Evolutionary conservation across 2,113 vertebrate genomes (phyloP).

Genomic region (Notarius quadriscutis): DNA sequence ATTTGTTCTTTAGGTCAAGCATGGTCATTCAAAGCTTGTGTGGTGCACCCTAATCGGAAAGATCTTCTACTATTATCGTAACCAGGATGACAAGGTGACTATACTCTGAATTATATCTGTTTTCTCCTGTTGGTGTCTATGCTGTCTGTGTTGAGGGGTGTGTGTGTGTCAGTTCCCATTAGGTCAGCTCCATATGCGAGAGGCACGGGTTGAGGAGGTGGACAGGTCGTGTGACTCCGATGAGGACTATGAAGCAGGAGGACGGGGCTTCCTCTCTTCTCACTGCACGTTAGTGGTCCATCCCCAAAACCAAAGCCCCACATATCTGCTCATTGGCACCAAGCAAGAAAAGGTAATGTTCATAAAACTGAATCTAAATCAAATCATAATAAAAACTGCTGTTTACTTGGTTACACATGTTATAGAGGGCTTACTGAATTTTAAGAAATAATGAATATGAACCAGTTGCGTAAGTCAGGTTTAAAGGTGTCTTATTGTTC

Average conservation of each 20-base stretch:
- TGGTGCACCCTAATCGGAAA: constrained; percentile 85
- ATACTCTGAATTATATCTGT: neutral
- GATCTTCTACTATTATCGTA: constrained; percentile 83
- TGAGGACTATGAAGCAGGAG: constrained; percentile 83
- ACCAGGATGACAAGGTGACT: constrained; percentile 85
- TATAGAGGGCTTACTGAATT: neutral
- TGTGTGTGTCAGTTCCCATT: constrained; percentile 74
- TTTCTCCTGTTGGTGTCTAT: neutral
- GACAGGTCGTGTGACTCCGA: constrained; percentile 89
- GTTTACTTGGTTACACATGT: neutral
- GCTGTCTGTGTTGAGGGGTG: neutral
- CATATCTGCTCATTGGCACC: constrained; percentile 85
- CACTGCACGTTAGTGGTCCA: constrained; percentile 85
- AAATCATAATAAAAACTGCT: neutral
- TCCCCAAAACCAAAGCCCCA: constrained; percentile 85
- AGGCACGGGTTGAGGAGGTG: constrained; percentile 84
- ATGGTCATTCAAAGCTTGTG: constrained; percentile 87
- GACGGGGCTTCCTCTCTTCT: constrained; percentile 81
- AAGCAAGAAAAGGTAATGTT: constrained; percentile 85
- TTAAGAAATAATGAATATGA: neutral
- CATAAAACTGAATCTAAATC: no score
- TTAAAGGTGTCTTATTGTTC: neutral
- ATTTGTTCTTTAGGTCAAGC: constrained; percentile 77
- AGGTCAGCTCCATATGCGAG: constrained; percentile 77
- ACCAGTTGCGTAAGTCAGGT: neutral